Evolutionary conservation across 2,113 vertebrate species (phyloP).

Genomic region (Mystacornis crossleyi): DNA sequence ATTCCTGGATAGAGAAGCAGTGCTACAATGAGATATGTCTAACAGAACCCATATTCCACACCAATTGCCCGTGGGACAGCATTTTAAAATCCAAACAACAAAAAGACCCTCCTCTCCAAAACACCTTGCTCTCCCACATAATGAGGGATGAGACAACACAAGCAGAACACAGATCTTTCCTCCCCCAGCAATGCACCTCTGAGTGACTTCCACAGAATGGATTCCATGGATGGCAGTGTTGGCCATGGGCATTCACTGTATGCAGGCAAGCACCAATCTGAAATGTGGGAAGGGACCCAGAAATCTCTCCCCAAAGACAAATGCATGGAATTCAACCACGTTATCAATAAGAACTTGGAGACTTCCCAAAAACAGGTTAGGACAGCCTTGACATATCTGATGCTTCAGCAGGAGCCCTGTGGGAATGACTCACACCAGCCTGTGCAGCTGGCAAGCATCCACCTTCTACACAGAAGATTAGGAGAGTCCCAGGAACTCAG

Average conservation of each 20-base stretch:
- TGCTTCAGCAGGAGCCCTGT: slow-evolving; percentile 38
- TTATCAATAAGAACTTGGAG: slow-evolving; percentile 1
- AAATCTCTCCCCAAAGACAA: slow-evolving; percentile 2
- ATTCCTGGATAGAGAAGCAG: background rate
- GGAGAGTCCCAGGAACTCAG: background rate
- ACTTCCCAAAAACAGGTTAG: slow-evolving; percentile 33
- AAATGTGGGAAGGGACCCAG: slow-evolving; percentile 1
- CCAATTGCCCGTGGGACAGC: background rate
- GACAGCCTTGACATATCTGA: slow-evolving; percentile 30
- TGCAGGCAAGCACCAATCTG: background rate
- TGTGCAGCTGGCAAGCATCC: background rate
- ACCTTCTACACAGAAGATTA: background rate
- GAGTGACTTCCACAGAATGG: background rate
- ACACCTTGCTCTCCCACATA: background rate
- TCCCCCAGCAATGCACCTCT: background rate
- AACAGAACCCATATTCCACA: background rate
- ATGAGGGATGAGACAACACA: background rate
- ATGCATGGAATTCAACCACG: background rate
- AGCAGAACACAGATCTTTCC: background rate
- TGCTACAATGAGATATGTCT: background rate
- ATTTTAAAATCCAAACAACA: background rate
- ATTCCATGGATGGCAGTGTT: background rate
- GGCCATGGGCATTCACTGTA: background rate
- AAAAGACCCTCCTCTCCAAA: background rate
- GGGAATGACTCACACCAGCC: background rate